Conservation (phyloP, 2,888 invertebrate species). For the Amblyteles armatorius region DNA sequence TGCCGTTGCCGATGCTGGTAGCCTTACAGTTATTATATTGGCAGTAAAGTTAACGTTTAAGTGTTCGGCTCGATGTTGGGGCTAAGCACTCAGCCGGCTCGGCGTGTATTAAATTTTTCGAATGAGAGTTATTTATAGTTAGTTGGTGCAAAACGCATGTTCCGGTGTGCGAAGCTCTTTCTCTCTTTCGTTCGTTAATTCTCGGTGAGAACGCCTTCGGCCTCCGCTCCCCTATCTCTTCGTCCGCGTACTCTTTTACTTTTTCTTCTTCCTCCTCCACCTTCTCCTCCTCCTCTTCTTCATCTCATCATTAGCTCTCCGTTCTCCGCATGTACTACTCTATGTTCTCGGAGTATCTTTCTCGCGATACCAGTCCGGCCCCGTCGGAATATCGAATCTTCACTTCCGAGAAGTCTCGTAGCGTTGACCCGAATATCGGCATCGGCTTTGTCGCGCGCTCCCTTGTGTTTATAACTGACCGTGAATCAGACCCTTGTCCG, state of each 20-base stretch:
- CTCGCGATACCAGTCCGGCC: neutral
- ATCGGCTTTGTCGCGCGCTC: constrained; percentile 6
- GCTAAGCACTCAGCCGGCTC: neutral
- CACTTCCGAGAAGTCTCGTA: constrained; percentile 76
- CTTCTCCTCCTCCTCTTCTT: neutral
- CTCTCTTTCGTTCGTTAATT: neutral
- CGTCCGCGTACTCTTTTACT: neutral
- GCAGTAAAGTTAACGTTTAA: constrained; percentile 62
- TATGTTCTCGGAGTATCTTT: neutral
- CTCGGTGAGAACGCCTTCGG: constrained; percentile 4
- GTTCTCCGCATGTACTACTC: neutral
- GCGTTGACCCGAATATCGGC: constrained; percentile 76
- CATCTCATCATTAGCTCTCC: constrained; percentile 23
- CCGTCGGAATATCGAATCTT: constrained; percentile 61
- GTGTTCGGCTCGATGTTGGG: constrained; percentile 24
- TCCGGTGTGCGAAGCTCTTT: constrained; percentile 57
- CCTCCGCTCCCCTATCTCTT: constrained; percentile 8
- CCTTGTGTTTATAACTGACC: constrained; percentile 75
- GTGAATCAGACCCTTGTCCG: constrained; percentile 77
- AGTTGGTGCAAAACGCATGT: constrained; percentile 54
- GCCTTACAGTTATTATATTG: constrained; percentile 55
- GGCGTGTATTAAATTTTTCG: constrained; percentile 43
- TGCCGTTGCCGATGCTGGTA: constrained; percentile 41
- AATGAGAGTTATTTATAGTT: constrained; percentile 61
- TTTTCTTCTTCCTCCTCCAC: neutral